Evolutionary conservation across 2,888 invertebrate species (phyloP), one percentile per base, ranked within the genome.

Genomic region (Troilus luridus): DNA sequence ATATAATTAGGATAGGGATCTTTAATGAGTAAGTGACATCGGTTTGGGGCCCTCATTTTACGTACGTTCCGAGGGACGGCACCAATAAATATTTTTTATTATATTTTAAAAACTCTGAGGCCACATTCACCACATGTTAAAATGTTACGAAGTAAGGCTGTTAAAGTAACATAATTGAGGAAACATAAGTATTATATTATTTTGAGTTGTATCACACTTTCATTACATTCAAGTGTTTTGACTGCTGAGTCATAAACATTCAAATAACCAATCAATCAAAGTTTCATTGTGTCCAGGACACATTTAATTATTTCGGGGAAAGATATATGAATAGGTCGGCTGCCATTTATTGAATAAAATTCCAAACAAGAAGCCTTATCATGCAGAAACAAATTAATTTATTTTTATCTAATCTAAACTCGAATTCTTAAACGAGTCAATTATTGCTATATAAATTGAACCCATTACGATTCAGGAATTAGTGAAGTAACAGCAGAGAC

Each of bases 341-440:
- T 24, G 27, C 24, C 67, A 24, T 27, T 12, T 7, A 12, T 24
- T 77, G 56, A 58, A 56, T 10, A 54, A 81, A 81, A 81, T 81
- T 17, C 41, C 8, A 21, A 54, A 19, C 54, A 81, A 81, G 21
- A 41, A 54, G 24, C 27, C 54, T 56, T 21, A 85, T 85, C 85
- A 58, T n/a, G n/a, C 85, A 11, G 12, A 3, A 19, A 7, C 10
- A 85, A 85, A 85, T 12, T 54, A 54, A 85, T 56, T 56, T 56
- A 12, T 54, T 21, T 85, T 56, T 85, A 85, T 85, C 85, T 85
- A 85, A 85, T 85, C 85, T 85, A 12, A n/a, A 56, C 85, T 85
- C 85, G 56, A 21, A 54, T 56, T n/a, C 56, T n/a, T 85, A 58
- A 85, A 21, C n/a, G 56, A 85, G 54, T 10, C 21, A 81, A 14